Conservation (phyloP, 2,888 invertebrate genomes). For the Drosophila setosimentum region DNA sequence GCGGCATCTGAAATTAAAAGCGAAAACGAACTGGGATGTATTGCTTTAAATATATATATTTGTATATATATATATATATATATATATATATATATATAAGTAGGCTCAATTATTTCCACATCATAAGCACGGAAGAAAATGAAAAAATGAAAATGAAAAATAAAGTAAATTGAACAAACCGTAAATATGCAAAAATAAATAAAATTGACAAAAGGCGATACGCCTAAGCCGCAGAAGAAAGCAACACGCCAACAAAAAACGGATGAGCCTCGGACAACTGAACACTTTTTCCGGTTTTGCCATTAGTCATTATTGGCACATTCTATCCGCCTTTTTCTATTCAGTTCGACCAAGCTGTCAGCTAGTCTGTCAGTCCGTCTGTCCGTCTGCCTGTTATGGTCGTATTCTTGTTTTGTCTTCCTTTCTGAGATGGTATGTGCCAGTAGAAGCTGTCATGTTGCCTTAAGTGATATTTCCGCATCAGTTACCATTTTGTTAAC, state of each 20-base stretch:
- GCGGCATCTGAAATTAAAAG: constrained; percentile 55
- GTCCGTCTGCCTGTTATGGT: constrained; percentile 3
- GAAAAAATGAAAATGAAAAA: constrained; percentile 1
- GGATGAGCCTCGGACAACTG: constrained; percentile 29
- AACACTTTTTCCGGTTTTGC: constrained; percentile 37
- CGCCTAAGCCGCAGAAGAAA: constrained; percentile 17
- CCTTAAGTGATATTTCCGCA: constrained; percentile 67
- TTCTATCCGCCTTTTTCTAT: constrained; percentile 68
- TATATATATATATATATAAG: neutral
- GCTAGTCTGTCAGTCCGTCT: constrained; percentile 7
- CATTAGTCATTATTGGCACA: constrained; percentile 79
- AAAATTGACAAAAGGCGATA: constrained; percentile 46
- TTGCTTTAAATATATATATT: neutral
- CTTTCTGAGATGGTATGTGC: neutral
- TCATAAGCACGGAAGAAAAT: constrained; percentile 22
- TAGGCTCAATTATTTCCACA: constrained; percentile 48
- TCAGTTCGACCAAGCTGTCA: constrained; percentile 29
- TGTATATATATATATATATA: constrained; percentile 1
- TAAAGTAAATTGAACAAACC: constrained; percentile 8
- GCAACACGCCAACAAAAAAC: constrained; percentile 37
- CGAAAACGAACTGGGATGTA: constrained; percentile 39
- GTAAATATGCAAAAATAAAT: constrained; percentile 69
- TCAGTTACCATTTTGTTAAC: constrained; percentile 59
- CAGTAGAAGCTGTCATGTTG: constrained; percentile 30
- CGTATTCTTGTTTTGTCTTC: constrained; percentile 7